Percentiles rank a stretch among this genome's conserved stretches.
phyloP scores from a whole-genome alignment of 1,140 invertebrate species.

The Elysia chlorotica region DNA sequence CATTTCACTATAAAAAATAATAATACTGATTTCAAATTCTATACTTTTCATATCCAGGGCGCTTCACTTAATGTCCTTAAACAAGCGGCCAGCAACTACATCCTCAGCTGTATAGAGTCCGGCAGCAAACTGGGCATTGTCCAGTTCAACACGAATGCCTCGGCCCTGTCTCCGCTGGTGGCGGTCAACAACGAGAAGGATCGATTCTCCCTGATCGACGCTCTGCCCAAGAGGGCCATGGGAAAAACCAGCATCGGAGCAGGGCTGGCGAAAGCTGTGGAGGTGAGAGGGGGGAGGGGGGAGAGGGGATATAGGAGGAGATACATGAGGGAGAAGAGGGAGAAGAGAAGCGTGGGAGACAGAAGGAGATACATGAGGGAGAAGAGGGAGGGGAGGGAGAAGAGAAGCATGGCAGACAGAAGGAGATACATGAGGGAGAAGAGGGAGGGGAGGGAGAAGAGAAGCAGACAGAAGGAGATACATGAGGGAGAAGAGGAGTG shows the following conservation, averaged over 20 bases:
- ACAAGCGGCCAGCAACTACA: conserved; percentile 38
- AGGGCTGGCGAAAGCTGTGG: conserved; percentile 30
- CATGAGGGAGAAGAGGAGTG: not conserved
- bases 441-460: too few relatives aligned
- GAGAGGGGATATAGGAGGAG: not conserved
- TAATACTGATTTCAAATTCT: not conserved
- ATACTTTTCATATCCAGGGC: conserved; percentile 23
- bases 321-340: not conserved
- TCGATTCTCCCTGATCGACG: conserved; percentile 23
- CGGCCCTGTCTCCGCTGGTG: conserved; percentile 22
- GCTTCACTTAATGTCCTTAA: conserved; percentile 27
- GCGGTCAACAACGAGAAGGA: conserved; percentile 24
- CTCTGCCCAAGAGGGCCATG: conserved; percentile 25
- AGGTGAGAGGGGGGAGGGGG: conserved; percentile 20
- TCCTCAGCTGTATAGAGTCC: conserved; percentile 28
- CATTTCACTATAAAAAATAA: not conserved
- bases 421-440: too few relatives aligned
- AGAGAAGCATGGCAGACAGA: too few relatives aligned
- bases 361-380: too few relatives aligned
- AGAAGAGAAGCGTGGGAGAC: not conserved
- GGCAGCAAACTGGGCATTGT: conserved; percentile 35
- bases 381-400: too few relatives aligned
- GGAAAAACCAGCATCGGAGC: conserved; percentile 36
- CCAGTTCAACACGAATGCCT: conserved; percentile 32
- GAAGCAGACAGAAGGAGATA: not conserved